Conservation (phyloP, 2,113 vertebrate genomes). For the Salvelinus fontinalis region DNA sequence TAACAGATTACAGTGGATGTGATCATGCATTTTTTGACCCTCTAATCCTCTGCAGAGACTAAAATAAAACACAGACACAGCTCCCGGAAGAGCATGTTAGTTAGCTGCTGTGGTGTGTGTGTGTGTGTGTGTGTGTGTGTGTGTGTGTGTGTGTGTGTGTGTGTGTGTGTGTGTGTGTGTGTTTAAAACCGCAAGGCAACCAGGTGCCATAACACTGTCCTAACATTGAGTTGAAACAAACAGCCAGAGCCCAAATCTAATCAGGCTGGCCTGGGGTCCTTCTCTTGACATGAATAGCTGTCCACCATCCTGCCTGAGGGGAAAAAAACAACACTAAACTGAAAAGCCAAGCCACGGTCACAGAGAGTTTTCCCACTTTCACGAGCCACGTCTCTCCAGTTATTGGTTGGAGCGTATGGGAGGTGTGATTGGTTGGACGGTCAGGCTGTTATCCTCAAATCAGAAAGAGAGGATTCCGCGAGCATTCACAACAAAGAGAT, state of each 20-base stretch:
- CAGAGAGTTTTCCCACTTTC: no score
- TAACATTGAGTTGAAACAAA: constrained; percentile 25
- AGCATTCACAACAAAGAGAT: background rate
- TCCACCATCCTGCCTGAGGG: background rate
- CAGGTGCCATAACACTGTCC: constrained; percentile 16
- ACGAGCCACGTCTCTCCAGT: background rate
- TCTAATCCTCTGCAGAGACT: constrained; percentile 33
- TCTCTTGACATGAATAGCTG: constrained; percentile 9
- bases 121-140: no score
- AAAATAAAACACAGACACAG: constrained; percentile 19
- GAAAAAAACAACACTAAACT: no score
- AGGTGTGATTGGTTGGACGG: background rate
- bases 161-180: no score
- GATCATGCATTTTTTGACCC: background rate
- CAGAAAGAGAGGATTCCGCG: background rate
- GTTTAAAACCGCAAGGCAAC: background rate
- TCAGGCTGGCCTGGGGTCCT: background rate
- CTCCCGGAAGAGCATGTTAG: background rate
- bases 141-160: no score
- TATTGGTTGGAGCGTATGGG: no score
- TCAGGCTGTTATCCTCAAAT: no score
- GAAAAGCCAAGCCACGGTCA: no score
- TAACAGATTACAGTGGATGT: no score
- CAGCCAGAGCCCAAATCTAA: background rate
- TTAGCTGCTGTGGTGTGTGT: constrained; percentile 29